Percentiles rank a stretch among this genome's conserved stretches.
phyloP scores from a whole-genome alignment of 2,888 invertebrate species.

The Lapara coniferarum region DNA sequence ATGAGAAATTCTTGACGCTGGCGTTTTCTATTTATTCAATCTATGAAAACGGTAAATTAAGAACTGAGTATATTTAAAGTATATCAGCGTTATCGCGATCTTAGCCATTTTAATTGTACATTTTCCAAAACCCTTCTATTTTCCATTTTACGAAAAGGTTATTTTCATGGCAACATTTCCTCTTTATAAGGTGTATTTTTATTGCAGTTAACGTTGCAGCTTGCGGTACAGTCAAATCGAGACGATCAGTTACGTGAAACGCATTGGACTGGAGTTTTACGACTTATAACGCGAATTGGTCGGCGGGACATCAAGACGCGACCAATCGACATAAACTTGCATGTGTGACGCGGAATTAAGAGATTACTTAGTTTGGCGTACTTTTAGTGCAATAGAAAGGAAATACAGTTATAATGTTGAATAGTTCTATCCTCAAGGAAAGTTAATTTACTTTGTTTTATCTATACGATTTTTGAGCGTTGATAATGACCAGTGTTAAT shows the following conservation, averaged over 20 bases:
- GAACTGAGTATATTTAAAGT: background rate
- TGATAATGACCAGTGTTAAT: too few species aligned
- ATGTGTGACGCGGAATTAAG: background rate
- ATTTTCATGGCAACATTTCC: background rate
- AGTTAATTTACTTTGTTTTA: too few species aligned
- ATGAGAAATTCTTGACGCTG: too few species aligned
- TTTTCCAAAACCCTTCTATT: too few species aligned
- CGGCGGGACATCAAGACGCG: constrained; percentile 13
- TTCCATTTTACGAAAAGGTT: background rate
- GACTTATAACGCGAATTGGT: constrained; percentile 22
- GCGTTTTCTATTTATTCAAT: background rate
- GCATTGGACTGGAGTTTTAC: constrained; percentile 21
- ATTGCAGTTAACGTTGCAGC: constrained; percentile 8
- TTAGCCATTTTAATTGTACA: too few species aligned
- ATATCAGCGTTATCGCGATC: too few species aligned
- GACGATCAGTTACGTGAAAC: constrained; percentile 16
- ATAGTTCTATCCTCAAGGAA: too few species aligned
- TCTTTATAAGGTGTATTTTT: constrained; percentile 3
- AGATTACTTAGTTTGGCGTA: background rate
- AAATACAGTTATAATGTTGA: too few species aligned
- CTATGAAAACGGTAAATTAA: background rate
- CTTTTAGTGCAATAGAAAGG: background rate
- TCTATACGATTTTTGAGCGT: too few species aligned
- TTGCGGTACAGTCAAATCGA: constrained; percentile 6
- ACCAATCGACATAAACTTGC: constrained; percentile 22